Evolutionary conservation across 2,113 vertebrate genomes (phyloP), one percentile per base, ranked within the genome.

Genomic region (Plestiodon gilberti): DNA sequence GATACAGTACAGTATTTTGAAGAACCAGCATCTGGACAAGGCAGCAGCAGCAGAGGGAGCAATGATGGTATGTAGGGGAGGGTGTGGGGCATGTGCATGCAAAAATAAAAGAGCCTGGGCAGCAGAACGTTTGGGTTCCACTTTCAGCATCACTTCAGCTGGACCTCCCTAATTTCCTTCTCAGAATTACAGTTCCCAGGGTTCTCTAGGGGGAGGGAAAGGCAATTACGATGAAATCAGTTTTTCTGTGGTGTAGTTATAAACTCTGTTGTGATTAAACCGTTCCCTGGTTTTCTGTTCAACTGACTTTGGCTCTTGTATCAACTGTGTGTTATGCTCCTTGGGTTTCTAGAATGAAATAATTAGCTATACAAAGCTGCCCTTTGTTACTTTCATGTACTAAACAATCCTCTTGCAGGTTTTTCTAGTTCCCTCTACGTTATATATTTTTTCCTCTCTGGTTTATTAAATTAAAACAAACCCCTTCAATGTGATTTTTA

Each of bases 361-460:
- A 87, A n/a, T 33, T 70, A 28, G 35, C 55, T 83, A 79, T 22
- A 95, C 90, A 94, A 95, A 94, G 94, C 22, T 35, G 61, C 33
- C 85, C 83, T 95, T 96, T 95, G 92, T 94, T 94, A 89, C 81
- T 81, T 88, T 87, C 88, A 82, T 90, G 94, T 89, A 84, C 80
- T 43, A 71, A 86, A 87, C 23, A n/a, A 71, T 62, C 38, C 65
- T 91, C 91, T 84, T 92, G 69, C 87, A 88, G 75, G 33, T 78
- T 94, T 95, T 94, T 87, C 91, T 71, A 57, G 80, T 90, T 82
- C 69, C 65, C 69, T 86, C 76, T 57, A 83, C 20, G 25, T 35
- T 69, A 40, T 83, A 87, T 89, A 75, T 7, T 69, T 89, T 90
- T n/a, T 8, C 43, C 43, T 62, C 79, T 82, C 2, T 55, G 74